Evolutionary conservation across 2,888 invertebrate species (phyloP), one percentile per base, ranked within the genome.

Genomic region (Sisyra nigra): DNA sequence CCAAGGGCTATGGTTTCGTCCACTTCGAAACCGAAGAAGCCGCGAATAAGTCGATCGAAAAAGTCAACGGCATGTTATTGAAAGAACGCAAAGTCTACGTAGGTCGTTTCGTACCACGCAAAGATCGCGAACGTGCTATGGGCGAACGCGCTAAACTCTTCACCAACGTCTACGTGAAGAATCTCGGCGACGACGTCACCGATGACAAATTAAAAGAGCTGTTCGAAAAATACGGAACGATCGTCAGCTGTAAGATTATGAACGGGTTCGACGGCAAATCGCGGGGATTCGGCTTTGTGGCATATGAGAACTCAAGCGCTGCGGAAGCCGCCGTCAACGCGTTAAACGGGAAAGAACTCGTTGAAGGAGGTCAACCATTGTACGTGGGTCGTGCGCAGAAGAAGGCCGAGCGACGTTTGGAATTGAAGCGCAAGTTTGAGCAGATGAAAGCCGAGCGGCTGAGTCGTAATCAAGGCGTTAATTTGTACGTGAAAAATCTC

Each of bases 251-350:
- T 59, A 89, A 86, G 66, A 87, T 89, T 29, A 94, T 94, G 91
- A 80, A 76, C 56, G 88, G 86, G 58, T 91, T 91, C 51, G 86
- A 87, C 60, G 92, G 92, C 6, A 83, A 86, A 60, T 86, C 89
- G n/a, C 87, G 91, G 62, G 97, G 98, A 19, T 99, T 98, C 66
- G 98, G 98, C 24, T 98, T 99, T 71, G 97, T 98, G 44, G 94
- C 94, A 35, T 99, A 87, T 67, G 93, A 96, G 63, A 89, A 89
- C 57, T 88, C 96, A 17, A 94, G 96, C 63, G 81, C 83, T 48
- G 97, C 97, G 44, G 94, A 94, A 60, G 78, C 79, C 57, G 96
- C 96, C 49, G 92, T 93, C 13, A 76, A 81, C 51, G 89, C 88
- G 42, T 66, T 97, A 42, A 92, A 97, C 65, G 91, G 88, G 33